Conservation (phyloP, 2,113 vertebrate species). For the Gavialis gangeticus region DNA sequence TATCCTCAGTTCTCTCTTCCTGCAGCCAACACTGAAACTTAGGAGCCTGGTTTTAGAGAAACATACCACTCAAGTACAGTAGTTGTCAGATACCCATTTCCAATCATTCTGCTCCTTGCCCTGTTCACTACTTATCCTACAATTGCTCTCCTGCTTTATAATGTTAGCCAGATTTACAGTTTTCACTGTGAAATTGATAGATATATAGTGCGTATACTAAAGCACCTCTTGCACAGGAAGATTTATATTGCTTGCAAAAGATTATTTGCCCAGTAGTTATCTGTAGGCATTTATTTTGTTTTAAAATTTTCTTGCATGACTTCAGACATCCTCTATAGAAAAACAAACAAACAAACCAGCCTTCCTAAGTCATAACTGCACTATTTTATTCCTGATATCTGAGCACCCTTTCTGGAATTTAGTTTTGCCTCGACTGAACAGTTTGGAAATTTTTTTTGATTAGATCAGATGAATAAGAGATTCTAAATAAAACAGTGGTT, state of each 20-base stretch:
- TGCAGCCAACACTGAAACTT: neutral
- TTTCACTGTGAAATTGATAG: neutral
- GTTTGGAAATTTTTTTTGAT: neutral
- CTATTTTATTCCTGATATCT: neutral
- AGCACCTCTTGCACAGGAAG: neutral
- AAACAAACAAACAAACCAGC: neutral
- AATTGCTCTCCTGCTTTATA: neutral
- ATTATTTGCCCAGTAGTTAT: neutral
- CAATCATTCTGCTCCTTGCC: neutral
- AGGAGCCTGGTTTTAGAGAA: neutral
- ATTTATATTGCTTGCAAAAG: neutral
- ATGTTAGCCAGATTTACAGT: neutral
- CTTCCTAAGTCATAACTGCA: neutral
- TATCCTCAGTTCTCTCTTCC: neutral
- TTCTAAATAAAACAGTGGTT: neutral
- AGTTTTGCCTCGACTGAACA: neutral
- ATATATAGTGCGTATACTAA: neutral
- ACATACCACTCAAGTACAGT: neutral
- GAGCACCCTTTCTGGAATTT: neutral
- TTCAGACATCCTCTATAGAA: neutral
- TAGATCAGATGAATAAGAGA: neutral
- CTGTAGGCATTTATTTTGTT: neutral
- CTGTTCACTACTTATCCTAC: neutral
- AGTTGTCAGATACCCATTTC: neutral
- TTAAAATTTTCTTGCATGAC: neutral